Evolutionary conservation across 2,888 invertebrate species (phyloP).

Genomic region (Agrochola macilenta): DNA sequence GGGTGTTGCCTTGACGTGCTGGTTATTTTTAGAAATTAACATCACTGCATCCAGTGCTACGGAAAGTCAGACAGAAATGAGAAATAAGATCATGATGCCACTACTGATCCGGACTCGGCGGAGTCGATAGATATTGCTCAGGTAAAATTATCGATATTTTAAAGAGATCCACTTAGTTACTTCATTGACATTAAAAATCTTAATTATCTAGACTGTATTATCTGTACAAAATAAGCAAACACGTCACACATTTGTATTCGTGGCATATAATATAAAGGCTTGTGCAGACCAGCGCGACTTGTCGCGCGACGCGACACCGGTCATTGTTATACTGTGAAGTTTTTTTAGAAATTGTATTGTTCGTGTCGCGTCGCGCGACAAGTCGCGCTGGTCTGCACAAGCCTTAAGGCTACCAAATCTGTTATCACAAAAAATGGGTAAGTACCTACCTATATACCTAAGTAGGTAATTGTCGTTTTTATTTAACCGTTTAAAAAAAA

Average conservation of each 20-base stretch:
- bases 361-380: too few relatives aligned
- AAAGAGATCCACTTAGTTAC: slow-evolving; percentile 1
- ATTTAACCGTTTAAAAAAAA: background rate
- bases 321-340: too few relatives aligned
- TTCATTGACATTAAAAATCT: background rate
- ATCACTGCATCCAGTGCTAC: slow-evolving; percentile 62
- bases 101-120: slow-evolving; percentile 28
- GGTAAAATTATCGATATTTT: slow-evolving; percentile 32
- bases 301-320: too few relatives aligned
- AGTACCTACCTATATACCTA: background rate
- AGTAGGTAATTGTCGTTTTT: background rate
- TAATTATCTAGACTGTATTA: background rate
- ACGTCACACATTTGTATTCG: background rate
- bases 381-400: too few relatives aligned
- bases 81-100: slow-evolving; percentile 43
- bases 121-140: background rate
- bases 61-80: slow-evolving; percentile 40
- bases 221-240: background rate
- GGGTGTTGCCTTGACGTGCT: slow-evolving; percentile 48
- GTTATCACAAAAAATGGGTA: background rate
- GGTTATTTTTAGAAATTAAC: slow-evolving; percentile 77
- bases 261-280: too few relatives aligned
- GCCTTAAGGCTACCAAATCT: background rate
- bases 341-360: too few relatives aligned
- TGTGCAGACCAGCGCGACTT: too few relatives aligned